Evolutionary conservation across 2,888 invertebrate species (phyloP).

Genomic region (Pelosia muscerda): DNA sequence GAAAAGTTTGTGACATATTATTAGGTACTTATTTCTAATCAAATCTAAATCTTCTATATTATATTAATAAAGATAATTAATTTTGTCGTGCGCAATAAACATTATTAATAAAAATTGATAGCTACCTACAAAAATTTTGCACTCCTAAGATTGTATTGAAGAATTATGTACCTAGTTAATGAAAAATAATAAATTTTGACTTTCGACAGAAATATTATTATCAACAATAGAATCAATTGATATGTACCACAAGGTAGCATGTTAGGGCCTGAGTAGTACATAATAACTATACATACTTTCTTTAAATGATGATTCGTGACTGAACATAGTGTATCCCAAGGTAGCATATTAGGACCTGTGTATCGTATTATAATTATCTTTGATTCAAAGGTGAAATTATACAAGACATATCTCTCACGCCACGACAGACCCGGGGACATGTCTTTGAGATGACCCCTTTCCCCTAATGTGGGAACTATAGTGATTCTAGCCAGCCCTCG

Average conservation of each 20-base stretch:
- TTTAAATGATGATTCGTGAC: too few species aligned
- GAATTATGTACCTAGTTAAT: not conserved
- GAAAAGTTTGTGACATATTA: not conserved
- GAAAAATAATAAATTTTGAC: not conserved
- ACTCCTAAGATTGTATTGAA: not conserved
- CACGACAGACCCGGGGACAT: too few species aligned
- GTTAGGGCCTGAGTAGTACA: too few species aligned
- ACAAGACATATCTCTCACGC: too few species aligned
- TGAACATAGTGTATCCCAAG: not conserved
- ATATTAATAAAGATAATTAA: not conserved
- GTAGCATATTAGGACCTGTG: not conserved
- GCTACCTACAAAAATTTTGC: not conserved
- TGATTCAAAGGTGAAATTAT: too few species aligned
- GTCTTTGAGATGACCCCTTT: too few species aligned
- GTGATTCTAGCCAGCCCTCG: too few species aligned
- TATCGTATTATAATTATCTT: not conserved
- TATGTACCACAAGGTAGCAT: too few species aligned
- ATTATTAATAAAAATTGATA: not conserved
- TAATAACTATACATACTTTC: too few species aligned
- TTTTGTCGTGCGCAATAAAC: slow-evolving; percentile 9
- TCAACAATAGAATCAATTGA: not conserved
- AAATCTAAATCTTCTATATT: not conserved
- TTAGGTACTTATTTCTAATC: not conserved
- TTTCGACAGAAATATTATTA: too few species aligned
- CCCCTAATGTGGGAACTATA: too few species aligned